Evolutionary conservation across 2,888 invertebrate genomes (phyloP), one percentile per base, ranked within the genome.

Genomic region (Altica lythri): DNA sequence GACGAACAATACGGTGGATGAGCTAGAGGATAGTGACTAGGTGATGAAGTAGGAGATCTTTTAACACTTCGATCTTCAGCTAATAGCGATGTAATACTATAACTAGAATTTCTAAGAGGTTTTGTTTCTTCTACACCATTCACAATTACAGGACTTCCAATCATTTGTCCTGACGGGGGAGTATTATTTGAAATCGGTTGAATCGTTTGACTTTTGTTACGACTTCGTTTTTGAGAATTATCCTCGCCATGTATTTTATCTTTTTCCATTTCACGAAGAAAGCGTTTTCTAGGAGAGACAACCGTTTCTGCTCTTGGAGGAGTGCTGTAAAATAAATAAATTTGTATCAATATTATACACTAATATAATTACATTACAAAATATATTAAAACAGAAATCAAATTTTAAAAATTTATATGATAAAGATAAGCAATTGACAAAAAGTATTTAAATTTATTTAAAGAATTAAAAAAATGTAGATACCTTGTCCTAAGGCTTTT

Each of bases 51-150:
- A 19, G 75, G 76, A 44, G 75, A 75, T 44, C 68, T 68, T 56
- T 68, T 69, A 10, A 66, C 59, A 50, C 67, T 69, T 9, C 67
- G 61, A 64, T 84, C 81, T 61, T 86, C 85, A 55, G 88, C 87
- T 68, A 92, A 79, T 72, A 92, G 80, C 60, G 91, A 90, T 71
- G 89, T 90, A 75, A 92, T 92, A 79, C 91, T 91, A 77, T 91
- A 91, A 73, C 88, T 90, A 76, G 88, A 81, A 68, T 74, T 81
- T 70, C 71, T 77, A 8, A 67, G 61, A 12, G 71, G 68, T 56
- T 63, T 68, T 27, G 44, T 60, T 17, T 62, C 69, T 34, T 64
- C 69, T 16, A 46, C 55, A 50, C 70, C 73, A 46, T 70, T 73
- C 37, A 69, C 61, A 44, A 43, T 53, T 35, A 49, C 55, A 22